Conservation (phyloP, 2,888 invertebrate species). For the Tachina grossa region DNA sequence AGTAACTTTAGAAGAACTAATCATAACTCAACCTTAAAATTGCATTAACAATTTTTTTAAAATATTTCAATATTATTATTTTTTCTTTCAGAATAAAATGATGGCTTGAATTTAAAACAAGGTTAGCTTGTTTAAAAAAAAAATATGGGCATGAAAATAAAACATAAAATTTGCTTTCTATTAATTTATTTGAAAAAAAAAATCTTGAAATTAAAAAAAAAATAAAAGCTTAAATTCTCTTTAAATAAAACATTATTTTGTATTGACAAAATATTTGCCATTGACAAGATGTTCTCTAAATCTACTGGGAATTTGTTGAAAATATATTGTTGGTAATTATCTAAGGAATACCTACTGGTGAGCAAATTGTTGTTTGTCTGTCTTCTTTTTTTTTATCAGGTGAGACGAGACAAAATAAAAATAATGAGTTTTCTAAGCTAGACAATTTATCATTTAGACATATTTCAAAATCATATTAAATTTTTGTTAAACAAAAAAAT, state of each 20-base stretch:
- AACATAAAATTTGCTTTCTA: not conserved
- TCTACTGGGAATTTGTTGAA: constrained; percentile 32
- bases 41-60: not conserved
- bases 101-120: not conserved
- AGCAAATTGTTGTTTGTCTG: constrained; percentile 12
- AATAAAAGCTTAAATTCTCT: too few relatives aligned
- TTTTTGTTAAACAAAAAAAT: too few relatives aligned
- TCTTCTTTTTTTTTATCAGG: not conserved
- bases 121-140: not conserved
- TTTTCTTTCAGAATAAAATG: not conserved
- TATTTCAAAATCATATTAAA: not conserved
- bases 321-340: constrained; percentile 40
- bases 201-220: not conserved
- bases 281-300: constrained; percentile 11
- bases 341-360: constrained; percentile 24
- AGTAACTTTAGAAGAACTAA: too few relatives aligned
- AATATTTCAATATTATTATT: not conserved
- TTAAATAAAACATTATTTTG: too few relatives aligned
- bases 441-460: constrained; percentile 26
- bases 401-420: not conserved
- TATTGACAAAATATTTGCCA: not conserved
- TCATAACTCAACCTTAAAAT: too few relatives aligned
- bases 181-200: too few relatives aligned
- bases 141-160: not conserved
- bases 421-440: constrained; percentile 19